Evolutionary conservation across 2,113 vertebrate genomes (phyloP), one percentile per base, ranked within the genome.

Genomic region (Polypterus bichir): DNA sequence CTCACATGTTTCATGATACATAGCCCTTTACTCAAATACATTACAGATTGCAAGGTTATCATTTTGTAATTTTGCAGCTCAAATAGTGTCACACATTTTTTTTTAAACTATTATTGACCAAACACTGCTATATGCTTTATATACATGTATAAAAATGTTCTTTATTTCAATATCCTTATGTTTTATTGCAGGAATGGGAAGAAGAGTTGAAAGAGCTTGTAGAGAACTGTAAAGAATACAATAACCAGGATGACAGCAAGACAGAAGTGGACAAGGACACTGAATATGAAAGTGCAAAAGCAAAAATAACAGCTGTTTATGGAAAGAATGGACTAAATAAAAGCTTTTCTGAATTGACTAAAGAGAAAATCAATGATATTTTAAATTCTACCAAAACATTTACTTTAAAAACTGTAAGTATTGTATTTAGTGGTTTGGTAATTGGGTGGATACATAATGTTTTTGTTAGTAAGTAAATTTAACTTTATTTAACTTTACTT

Each of bases 111-210:
- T 10, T 54, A 10, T 54, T 54, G 53, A 54, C 3, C 3, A 9
- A 11, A 54, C 11, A 11, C 4, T 9, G 7, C 48, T 59, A 6
- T 6, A 7, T 4, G 48, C 9, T 47, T 47, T n/a, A 5, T 59
- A 11, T 11, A n/a, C 10, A 59, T 9, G 9, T 27, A 48, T 48
- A 11, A 46, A 59, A 9, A n/a, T 5, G 46, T 47, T 47, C 5
- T 45, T 10, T 4, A 59, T 9, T 57, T 27, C 7, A 10, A 4
- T 57, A 3, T 7, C 4, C 8, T 47, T 48, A 6, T 11, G 6
- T 59, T 9, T 8, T 48, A 59, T 59, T 59, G 9, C 46, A 59
- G 58, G 46, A 59, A 3, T 59, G 46, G 58, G 48, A 60, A 48
- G 6, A 48, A 27, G 59, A 60, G 49, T 27, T 49, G 46, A 60